Evolutionary conservation across 2,888 invertebrate genomes (phyloP).

Genomic region (Thereva unica): DNA sequence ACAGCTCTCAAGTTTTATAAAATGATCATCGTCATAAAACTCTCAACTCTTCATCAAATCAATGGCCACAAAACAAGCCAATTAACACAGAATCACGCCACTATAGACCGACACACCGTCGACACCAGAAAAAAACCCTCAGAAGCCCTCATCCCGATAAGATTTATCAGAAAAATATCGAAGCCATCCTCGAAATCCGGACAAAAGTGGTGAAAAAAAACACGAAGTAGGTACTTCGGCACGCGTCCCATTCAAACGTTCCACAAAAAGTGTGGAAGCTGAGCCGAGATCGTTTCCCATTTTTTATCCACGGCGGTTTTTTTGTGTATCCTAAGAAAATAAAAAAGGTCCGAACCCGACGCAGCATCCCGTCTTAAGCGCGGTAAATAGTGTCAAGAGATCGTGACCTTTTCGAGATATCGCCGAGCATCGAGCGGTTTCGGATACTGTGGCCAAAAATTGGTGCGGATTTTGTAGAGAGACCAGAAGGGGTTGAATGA

Average conservation of each 20-base stretch:
- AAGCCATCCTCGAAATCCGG: conserved; percentile 33
- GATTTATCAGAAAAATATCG: conserved; percentile 2
- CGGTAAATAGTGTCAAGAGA: conserved; percentile 22
- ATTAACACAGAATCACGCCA: conserved; percentile 6
- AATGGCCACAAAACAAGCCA: background rate
- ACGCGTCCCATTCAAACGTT: conserved; percentile 34
- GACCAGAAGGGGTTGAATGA: conserved; percentile 16
- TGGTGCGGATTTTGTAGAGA: background rate
- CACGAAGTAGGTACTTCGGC: conserved; percentile 34
- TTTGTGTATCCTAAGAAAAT: conserved; percentile 25
- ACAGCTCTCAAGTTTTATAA: too few species aligned
- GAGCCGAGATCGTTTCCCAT: background rate
- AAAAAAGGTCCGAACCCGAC: conserved; percentile 36
- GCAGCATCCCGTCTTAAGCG: conserved; percentile 29
- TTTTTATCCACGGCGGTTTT: background rate
- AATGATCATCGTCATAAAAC: too few species aligned
- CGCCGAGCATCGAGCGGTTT: conserved; percentile 19
- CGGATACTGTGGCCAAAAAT: too few species aligned
- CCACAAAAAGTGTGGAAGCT: conserved; percentile 30
- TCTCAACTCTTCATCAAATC: background rate
- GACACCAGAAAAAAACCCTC: background rate
- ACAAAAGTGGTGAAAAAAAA: conserved; percentile 36
- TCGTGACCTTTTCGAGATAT: conserved; percentile 36
- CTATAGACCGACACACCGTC: background rate
- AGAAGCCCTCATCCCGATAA: conserved; percentile 3